Conservation (phyloP, 2,888 invertebrate genomes). For the Fragum whitleyi region DNA sequence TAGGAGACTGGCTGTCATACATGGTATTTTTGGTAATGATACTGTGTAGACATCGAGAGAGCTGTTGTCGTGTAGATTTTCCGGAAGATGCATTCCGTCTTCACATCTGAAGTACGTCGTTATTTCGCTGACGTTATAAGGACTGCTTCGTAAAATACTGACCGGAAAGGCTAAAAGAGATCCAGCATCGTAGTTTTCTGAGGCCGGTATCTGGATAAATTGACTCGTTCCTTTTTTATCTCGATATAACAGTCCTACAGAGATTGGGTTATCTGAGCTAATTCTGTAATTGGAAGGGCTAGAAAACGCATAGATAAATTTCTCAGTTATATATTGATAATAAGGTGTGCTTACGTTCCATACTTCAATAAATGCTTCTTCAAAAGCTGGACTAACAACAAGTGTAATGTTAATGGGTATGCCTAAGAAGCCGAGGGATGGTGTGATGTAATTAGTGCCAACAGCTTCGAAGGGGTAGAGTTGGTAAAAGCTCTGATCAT, state of each 20-base stretch:
- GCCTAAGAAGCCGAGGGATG: not conserved
- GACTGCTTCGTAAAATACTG: not conserved
- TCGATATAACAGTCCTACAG: not conserved
- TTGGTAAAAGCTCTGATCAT: constrained; percentile 5
- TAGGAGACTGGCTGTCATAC: not conserved
- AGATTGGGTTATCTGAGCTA: not conserved
- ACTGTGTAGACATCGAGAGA: not conserved
- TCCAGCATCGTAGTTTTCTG: not conserved
- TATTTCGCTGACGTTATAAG: not conserved
- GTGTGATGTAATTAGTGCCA: not conserved
- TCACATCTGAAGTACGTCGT: not conserved
- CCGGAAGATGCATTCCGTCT: not conserved
- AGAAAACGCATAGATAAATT: no score
- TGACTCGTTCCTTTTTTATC: not conserved
- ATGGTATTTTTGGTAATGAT: not conserved
- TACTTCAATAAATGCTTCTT: not conserved
- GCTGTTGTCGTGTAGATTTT: not conserved
- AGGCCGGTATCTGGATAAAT: not conserved
- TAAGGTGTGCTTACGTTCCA: not conserved
- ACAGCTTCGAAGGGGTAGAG: not conserved
- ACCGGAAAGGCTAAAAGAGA: not conserved
- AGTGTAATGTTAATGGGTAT: not conserved
- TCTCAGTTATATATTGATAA: not conserved
- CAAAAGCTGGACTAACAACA: not conserved
- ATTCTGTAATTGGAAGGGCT: not conserved